These are phyloP conservation scores for Metalampra italica DNA, from an alignment of 2,888 invertebrate species.

Conservation along the genomic window DNA sequence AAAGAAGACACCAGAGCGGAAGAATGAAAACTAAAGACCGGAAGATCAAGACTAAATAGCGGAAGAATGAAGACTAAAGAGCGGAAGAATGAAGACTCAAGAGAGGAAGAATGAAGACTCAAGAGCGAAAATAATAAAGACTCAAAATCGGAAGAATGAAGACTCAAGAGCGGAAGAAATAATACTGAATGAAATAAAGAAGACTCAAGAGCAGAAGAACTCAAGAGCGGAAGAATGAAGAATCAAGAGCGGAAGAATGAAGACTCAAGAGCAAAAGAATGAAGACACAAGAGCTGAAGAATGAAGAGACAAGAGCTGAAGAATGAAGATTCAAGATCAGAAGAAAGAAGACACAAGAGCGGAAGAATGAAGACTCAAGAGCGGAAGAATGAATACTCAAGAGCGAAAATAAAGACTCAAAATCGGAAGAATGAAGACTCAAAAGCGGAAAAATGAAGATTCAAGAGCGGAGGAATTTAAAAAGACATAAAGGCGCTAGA, in stretches of 20 bases:
- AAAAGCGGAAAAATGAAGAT: background rate
- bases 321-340: conserved; percentile 7
- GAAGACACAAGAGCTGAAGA: conserved; percentile 2
- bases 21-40: background rate
- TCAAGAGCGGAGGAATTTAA: too few relatives aligned
- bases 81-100: conserved; percentile 1
- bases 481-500: too few relatives aligned
- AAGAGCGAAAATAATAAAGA: conserved; percentile 7
- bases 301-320: background rate
- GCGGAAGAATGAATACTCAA: background rate
- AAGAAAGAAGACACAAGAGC: conserved; percentile 4
- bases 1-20: conserved; percentile 1
- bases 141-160: background rate
- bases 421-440: background rate
- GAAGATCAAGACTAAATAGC: conserved; percentile 6
- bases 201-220: conserved; percentile 3
- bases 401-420: background rate
- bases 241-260: conserved; percentile 5
- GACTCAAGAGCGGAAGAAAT: background rate
- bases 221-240: background rate
- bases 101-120: conserved; percentile 3
- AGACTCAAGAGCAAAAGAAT: conserved; percentile 1
- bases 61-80: background rate
- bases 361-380: conserved; percentile 6
- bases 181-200: background rate